Evolutionary conservation across 2,888 invertebrate species (phyloP).

Genomic region (Drosophila maculinotata): DNA sequence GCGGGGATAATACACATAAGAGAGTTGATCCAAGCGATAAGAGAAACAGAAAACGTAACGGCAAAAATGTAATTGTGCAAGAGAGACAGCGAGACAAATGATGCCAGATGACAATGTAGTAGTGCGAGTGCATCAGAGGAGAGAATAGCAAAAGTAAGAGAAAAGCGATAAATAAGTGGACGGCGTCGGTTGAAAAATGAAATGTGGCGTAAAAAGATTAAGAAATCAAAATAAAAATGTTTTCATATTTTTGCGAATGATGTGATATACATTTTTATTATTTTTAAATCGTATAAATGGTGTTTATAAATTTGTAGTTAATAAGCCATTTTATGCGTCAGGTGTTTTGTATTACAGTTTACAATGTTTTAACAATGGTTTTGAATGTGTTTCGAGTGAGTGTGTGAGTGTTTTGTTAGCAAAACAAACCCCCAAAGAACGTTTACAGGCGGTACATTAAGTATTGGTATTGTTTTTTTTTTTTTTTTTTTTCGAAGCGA

Average conservation of each 20-base stretch:
- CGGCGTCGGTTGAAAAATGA: conserved; percentile 35
- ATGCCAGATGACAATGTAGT: conserved; percentile 40
- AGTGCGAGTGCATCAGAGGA: conserved; percentile 30
- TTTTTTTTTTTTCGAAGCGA: conserved; percentile 79
- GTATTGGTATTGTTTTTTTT: conserved; percentile 49
- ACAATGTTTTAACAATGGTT: conserved; percentile 57
- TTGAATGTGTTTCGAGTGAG: conserved; percentile 35
- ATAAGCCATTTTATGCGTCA: conserved; percentile 54
- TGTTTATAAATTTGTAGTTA: conserved; percentile 52
- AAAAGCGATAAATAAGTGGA: conserved; percentile 28
- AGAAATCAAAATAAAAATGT: conserved; percentile 15
- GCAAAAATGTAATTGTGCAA: conserved; percentile 32
- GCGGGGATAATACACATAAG: conserved; percentile 19
- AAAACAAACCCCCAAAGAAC: conserved; percentile 82
- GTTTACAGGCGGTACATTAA: conserved; percentile 82
- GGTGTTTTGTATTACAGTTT: conserved; percentile 42
- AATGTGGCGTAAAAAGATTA: conserved; percentile 26
- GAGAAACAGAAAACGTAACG: conserved; percentile 32
- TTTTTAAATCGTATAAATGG: conserved; percentile 24
- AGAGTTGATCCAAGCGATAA: conserved; percentile 42
- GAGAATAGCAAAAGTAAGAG: conserved; percentile 15
- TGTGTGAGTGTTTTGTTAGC: conserved; percentile 72
- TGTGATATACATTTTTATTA: conserved; percentile 30
- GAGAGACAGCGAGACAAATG: conserved; percentile 24
- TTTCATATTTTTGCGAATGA: conserved; percentile 21